Evolutionary conservation across 2,797 vertebrate genomes (phyloP).

Genomic region (Todus mexicanus): DNA sequence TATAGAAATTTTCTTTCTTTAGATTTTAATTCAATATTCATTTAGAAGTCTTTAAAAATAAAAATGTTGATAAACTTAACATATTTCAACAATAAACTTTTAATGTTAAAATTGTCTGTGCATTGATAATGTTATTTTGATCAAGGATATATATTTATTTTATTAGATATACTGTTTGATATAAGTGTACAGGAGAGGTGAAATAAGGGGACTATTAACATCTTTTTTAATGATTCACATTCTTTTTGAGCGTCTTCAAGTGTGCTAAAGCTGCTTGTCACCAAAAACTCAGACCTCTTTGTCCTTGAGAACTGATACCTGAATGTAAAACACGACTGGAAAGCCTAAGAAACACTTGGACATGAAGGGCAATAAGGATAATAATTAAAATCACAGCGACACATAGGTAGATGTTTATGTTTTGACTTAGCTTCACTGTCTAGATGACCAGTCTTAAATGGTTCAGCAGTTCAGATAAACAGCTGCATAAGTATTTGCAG

Average conservation of each 20-base stretch:
- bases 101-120: not conserved
- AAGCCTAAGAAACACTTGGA: not conserved
- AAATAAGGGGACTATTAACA: not conserved
- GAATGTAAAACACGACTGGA: not conserved
- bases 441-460: not conserved
- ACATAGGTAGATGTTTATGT: not conserved
- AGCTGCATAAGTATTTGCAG: not conserved
- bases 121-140: not conserved
- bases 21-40: not conserved
- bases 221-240: not conserved
- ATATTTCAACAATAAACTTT: not conserved
- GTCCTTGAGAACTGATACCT: not conserved
- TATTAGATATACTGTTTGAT: not conserved
- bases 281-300: not conserved
- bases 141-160: not conserved
- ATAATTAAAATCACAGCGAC: not conserved
- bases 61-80: not conserved
- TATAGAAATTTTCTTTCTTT: not conserved
- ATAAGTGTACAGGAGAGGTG: not conserved
- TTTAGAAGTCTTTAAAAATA: not conserved
- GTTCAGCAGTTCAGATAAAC: constrained; percentile 9
- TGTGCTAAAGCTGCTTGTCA: not conserved
- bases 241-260: not conserved
- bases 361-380: not conserved
- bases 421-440: not conserved